These are phyloP conservation scores for Oncorhynchus mykiss DNA, from an alignment of 2,113 vertebrate genomes.

Conservation along the genomic window DNA sequence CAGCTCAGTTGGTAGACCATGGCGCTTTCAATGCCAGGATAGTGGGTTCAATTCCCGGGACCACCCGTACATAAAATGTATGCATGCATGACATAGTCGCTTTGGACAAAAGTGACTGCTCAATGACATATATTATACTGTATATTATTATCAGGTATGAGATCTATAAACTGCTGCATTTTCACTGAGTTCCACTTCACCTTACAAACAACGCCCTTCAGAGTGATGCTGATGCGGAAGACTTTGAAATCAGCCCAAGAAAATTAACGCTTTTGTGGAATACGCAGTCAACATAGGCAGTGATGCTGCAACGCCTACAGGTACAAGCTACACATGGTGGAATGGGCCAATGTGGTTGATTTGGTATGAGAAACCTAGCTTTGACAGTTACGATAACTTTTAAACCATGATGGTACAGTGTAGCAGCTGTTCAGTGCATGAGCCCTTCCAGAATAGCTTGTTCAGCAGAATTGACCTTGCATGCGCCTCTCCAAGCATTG, in stretches of 20 bases:
- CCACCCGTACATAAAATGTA: too few species aligned
- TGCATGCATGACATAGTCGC: neutral
- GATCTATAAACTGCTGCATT: too few species aligned
- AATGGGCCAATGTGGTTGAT: neutral
- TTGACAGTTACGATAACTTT: conserved; percentile 13
- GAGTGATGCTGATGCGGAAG: conserved; percentile 27
- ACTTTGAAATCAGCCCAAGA: neutral
- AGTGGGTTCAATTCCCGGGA: too few species aligned
- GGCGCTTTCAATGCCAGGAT: too few species aligned
- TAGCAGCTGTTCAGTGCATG: conserved; percentile 27
- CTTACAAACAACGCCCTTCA: conserved; percentile 13
- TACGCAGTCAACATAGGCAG: neutral
- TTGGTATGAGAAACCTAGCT: neutral
- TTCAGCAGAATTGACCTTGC: conserved; percentile 64
- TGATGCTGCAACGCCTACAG: neutral
- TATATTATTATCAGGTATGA: too few species aligned
- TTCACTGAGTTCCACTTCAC: neutral
- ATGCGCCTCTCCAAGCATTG: conserved; percentile 30
- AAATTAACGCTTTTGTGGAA: neutral
- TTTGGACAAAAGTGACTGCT: too few species aligned
- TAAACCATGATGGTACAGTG: conserved; percentile 16
- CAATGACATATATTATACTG: too few species aligned
- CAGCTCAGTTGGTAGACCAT: neutral
- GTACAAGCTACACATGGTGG: neutral
- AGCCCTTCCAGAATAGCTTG: conserved; percentile 32